A percentile compares a stretch with the other conserved stretches of the same genome.
Evolutionary conservation across 2,797 vertebrate species (phyloP).

Genomic region (Pseudotriccus pelzelni): DNA sequence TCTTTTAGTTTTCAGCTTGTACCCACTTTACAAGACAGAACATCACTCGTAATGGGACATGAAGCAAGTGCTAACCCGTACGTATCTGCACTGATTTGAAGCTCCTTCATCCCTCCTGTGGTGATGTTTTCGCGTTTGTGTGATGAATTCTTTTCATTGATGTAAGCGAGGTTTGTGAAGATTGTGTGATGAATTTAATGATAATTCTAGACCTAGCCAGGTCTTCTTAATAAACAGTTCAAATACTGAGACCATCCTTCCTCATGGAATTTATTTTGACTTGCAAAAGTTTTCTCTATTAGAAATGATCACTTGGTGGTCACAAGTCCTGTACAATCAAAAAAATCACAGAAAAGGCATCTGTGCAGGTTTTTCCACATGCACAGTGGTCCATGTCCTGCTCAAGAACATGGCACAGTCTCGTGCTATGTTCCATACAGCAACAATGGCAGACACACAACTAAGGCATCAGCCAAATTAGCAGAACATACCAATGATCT

Average conservation of each 20-base stretch:
- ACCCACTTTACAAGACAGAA: neutral
- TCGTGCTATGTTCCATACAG: neutral
- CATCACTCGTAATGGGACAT: neutral
- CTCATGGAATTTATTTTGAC: neutral
- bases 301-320: neutral
- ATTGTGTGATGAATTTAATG: neutral
- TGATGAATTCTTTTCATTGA: neutral
- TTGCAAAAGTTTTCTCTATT: neutral
- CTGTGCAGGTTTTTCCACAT: neutral
- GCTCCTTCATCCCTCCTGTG: neutral
- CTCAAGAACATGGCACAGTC: neutral
- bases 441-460: neutral
- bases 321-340: slow-evolving; percentile 8
- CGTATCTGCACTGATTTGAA: neutral
- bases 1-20: neutral
- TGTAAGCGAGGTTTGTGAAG: neutral
- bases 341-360: neutral
- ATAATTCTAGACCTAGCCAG: neutral
- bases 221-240: neutral
- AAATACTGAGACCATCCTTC: neutral
- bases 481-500: neutral
- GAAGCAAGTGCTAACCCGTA: neutral
- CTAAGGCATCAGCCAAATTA: neutral
- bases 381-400: neutral
- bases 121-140: neutral